Evolutionary conservation across 1,140 invertebrate species (phyloP), one percentile per base, ranked within the genome.

Genomic region (Trichonephila clavata): DNA sequence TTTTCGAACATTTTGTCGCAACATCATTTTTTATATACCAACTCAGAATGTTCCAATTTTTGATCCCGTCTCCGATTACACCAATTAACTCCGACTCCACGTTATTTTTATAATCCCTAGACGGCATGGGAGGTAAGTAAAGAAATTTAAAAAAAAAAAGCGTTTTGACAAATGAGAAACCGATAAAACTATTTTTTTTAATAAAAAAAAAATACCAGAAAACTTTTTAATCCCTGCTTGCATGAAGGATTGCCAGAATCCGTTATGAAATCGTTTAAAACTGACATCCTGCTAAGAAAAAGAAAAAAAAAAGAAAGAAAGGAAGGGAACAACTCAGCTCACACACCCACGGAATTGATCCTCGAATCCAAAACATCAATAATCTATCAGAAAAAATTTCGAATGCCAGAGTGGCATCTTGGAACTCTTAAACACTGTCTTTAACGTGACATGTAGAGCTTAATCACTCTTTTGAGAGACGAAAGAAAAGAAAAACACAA

Each of bases 111-210:
- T 27, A 14, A 16, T 4, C 16, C 14, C 68, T 27, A 7, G 71
- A 39, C 71, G 71, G 32, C 71, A 77, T 39, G 32, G 14, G 71
- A 77, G 71, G 71, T 77, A 16, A 24, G 32, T 50, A 13, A 2
- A 27, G 71, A 24, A 77, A 77, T 7, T n/a, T n/a, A n/a, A 14
- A 39, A 77, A 18, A 77, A 68, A 77, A 32, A 39, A 68, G 21
- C 8, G 27, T 32, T 77, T 77, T 77, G 71, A 77, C 71, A 77
- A 77, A 77, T 77, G 71, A 77, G 71, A 77, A 77, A 77, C 71
- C 71, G 18, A 77, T 77, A 77, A 77, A 77, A 77, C 13, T 24
- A 27, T 77, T 39, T 77, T 77, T 14, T 27, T 77, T 18, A 14
- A 18, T 20, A 39, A 39, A 39, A 77, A 77, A 32, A 32, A 6